Evolutionary conservation across 2,797 vertebrate species (phyloP).

Genomic region (Pitangus sulphuratus): DNA sequence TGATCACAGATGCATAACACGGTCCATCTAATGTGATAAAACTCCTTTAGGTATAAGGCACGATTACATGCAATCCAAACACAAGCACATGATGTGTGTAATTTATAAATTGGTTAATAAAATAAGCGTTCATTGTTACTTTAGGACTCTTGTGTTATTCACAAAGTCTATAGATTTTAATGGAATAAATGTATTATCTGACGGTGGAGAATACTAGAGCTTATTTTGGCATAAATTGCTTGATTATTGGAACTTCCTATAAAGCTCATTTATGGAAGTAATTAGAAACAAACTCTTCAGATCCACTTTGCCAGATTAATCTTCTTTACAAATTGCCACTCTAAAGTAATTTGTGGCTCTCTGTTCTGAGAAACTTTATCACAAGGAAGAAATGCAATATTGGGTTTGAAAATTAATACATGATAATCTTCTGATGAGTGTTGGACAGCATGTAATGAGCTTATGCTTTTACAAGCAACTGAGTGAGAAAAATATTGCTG

Average conservation of each 20-base stretch:
- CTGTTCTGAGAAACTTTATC: slow-evolving; percentile 72
- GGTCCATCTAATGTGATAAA: slow-evolving; percentile 13
- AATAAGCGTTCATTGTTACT: slow-evolving; percentile 37
- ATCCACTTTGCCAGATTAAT: slow-evolving; percentile 71
- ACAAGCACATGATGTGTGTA: not conserved
- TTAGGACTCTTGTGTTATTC: slow-evolving; percentile 21
- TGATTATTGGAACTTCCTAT: slow-evolving; percentile 69
- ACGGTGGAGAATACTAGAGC: slow-evolving; percentile 40
- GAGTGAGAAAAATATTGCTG: slow-evolving; percentile 8
- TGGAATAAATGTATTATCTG: slow-evolving; percentile 30
- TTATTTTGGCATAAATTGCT: slow-evolving; percentile 55
- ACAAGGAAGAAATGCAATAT: slow-evolving; percentile 61
- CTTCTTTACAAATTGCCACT: slow-evolving; percentile 76
- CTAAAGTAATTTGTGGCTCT: slow-evolving; percentile 61
- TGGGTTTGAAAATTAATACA: slow-evolving; percentile 68
- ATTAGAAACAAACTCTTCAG: slow-evolving; percentile 77
- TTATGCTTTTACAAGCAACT: slow-evolving; percentile 30
- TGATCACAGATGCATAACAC: slow-evolving; percentile 19
- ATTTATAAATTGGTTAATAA: not conserved
- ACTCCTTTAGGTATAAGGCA: slow-evolving; percentile 6
- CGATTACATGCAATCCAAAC: not conserved
- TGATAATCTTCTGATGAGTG: slow-evolving; percentile 70
- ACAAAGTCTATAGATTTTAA: slow-evolving; percentile 27
- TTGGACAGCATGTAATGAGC: slow-evolving; percentile 63
- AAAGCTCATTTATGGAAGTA: slow-evolving; percentile 75